Conservation (phyloP, 2,888 invertebrate genomes). For the Digitonthophagus gazella region DNA sequence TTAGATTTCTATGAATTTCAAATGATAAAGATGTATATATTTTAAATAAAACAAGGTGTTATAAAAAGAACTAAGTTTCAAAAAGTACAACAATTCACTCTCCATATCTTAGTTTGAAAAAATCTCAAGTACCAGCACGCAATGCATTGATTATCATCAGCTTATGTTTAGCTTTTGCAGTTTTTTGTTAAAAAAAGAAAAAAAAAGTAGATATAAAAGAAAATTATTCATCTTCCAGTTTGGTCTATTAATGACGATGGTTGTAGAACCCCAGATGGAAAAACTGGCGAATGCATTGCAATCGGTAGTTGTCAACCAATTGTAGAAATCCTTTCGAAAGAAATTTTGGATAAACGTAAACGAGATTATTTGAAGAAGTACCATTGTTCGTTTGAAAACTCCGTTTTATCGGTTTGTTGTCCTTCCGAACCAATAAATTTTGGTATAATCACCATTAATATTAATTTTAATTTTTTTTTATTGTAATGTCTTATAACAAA, state of each 20-base stretch:
- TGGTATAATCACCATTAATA: background rate
- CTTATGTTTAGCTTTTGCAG: background rate
- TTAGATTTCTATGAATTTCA: too few relatives aligned
- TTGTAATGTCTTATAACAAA: too few relatives aligned
- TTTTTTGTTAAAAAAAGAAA: background rate
- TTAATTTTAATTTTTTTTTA: too few relatives aligned
- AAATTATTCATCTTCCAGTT: slow-evolving; percentile 34
- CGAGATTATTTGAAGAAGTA: slow-evolving; percentile 30
- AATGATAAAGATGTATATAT: too few relatives aligned
- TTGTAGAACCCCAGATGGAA: slow-evolving; percentile 46
- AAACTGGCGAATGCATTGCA: slow-evolving; percentile 45
- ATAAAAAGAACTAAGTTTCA: too few relatives aligned
- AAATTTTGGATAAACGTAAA: background rate
- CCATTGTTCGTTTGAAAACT: slow-evolving; percentile 49
- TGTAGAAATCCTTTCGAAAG: slow-evolving; percentile 27
- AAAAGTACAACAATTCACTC: too few relatives aligned
- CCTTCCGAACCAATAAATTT: slow-evolving; percentile 2
- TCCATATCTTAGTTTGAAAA: too few relatives aligned
- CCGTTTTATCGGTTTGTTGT: slow-evolving; percentile 25
- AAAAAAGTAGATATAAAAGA: background rate
- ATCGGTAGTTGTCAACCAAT: slow-evolving; percentile 40
- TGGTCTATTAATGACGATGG: slow-evolving; percentile 38
- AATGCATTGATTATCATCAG: too few relatives aligned
- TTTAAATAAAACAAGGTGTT: too few relatives aligned
- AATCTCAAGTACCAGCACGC: too few relatives aligned